Conservation (phyloP, 2,888 invertebrate species). For the Drosophila longiperda region DNA sequence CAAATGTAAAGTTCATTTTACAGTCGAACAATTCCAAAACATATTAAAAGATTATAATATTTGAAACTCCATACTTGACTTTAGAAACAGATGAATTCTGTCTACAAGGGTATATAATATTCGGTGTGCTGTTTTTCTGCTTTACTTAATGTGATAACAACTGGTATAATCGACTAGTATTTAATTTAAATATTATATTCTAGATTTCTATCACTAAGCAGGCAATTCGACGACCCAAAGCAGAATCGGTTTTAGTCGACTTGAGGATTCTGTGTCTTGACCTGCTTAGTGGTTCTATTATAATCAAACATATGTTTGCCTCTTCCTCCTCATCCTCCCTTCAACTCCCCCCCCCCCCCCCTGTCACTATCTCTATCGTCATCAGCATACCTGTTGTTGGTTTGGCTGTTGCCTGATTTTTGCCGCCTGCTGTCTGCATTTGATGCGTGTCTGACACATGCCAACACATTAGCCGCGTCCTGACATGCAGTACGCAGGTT, state of each 20-base stretch:
- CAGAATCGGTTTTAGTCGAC: background rate
- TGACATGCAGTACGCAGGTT: constrained; percentile 21
- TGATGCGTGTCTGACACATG: constrained; percentile 75
- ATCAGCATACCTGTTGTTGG: background rate
- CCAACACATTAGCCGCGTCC: constrained; percentile 63
- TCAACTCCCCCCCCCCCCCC: background rate
- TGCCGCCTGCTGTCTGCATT: constrained; percentile 57
- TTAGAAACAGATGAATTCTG: background rate
- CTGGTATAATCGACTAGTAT: too few relatives aligned
- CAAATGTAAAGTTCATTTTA: too few relatives aligned
- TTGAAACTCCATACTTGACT: background rate
- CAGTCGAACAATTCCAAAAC: too few relatives aligned
- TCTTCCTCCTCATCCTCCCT: accelerated
- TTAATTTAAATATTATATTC: background rate
- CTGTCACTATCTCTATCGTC: background rate
- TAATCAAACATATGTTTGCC: background rate
- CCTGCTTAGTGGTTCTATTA: background rate
- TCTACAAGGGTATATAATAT: background rate
- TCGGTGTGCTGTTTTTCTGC: background rate
- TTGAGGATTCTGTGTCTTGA: background rate
- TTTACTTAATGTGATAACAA: background rate
- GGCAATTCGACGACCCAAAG: background rate
- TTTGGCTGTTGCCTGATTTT: constrained; percentile 23
- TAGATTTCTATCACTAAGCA: background rate
- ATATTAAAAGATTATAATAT: background rate